Base-by-base conservation (phyloP, 2,113 vertebrate genomes). In the Pygoscelis antarcticus region DNA sequence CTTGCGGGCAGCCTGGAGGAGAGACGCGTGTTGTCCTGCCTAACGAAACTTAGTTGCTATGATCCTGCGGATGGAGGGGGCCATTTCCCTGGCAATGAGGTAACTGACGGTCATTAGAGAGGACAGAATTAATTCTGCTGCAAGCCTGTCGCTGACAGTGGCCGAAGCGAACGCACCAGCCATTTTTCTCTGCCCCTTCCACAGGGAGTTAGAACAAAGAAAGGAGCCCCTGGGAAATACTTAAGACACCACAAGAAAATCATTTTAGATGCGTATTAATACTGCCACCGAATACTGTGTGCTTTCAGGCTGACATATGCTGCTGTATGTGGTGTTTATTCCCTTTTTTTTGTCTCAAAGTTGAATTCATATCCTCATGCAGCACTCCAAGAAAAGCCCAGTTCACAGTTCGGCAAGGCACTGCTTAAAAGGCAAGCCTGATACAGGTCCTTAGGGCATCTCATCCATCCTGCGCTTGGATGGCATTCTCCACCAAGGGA, bases 401-500 rank as follows among this genome's bases (percentile, higher is more conserved):
- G 95, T 82, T 90, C 90, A 65, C 26, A 94, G 93, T 75, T 98
- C 75, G 89, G 87, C 38, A 74, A 96, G 90, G 82, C 55, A 40
- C 19, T 84, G 85, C 92, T 96, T 94, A 89, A 95, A 95, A 92
- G 83, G 65, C 89, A 95, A 95, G 93, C 47, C 86, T 26, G 64
- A 94, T 40, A 34, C 55, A 90, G 88, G 94, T 93, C 95, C 72
- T 91, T 85, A 93, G 97, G 96, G 96, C 84, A 97, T 84, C 95
- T 96, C 97, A 97, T 98, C 96, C 96, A 98, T 97, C 97, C 94
- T 97, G 93, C 11, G 7, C 90, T 87, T 40, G 54, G 93, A 95
- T 93, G 96, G 97, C 97, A 98, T 93, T 83, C 75, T 77, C 89
- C 97, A 97, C 95, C 98, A 98, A 96, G 98, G 97, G 98, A 98